These are phyloP conservation scores for Rhyacophila evoluta DNA, from an alignment of 2,888 invertebrate genomes.

Conservation along the genomic window DNA sequence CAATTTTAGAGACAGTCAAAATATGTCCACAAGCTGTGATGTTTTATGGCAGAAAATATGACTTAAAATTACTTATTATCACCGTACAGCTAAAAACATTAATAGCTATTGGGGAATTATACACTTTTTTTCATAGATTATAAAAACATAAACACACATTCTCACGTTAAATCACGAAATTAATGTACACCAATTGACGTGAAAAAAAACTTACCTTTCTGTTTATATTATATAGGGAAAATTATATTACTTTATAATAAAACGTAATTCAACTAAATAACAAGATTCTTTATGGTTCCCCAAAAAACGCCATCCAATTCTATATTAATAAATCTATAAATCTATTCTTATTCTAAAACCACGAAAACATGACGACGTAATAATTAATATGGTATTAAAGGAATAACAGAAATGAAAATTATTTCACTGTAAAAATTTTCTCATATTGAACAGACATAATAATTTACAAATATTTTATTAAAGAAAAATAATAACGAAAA, in stretches of 20 bases:
- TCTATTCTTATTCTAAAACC: slow-evolving; percentile 43
- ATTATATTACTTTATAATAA: slow-evolving; percentile 32
- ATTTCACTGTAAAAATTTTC: slow-evolving; percentile 45
- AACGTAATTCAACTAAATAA: slow-evolving; percentile 52
- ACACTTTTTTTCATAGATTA: background rate
- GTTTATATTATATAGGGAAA: background rate
- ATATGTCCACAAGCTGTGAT: too few relatives aligned
- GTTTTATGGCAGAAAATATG: background rate
- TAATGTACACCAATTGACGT: slow-evolving; percentile 27
- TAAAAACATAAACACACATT: background rate
- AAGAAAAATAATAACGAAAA: slow-evolving; percentile 52
- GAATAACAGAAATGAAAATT: slow-evolving; percentile 49
- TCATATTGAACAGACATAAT: slow-evolving; percentile 48
- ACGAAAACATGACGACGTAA: slow-evolving; percentile 48
- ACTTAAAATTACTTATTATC: slow-evolving; percentile 52
- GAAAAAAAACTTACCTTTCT: slow-evolving; percentile 15
- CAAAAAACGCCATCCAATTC: slow-evolving; percentile 29
- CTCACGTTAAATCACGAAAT: slow-evolving; percentile 21
- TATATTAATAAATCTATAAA: slow-evolving; percentile 27
- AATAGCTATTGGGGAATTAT: slow-evolving; percentile 34
- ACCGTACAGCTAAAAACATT: slow-evolving; percentile 51
- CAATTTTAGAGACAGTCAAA: too few relatives aligned
- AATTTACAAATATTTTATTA: slow-evolving; percentile 50
- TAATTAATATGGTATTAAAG: slow-evolving; percentile 42
- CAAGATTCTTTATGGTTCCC: slow-evolving; percentile 40